These are phyloP conservation scores for Danio choprae DNA, from an alignment of 2,797 vertebrate genomes.

Conservation along the genomic window DNA sequence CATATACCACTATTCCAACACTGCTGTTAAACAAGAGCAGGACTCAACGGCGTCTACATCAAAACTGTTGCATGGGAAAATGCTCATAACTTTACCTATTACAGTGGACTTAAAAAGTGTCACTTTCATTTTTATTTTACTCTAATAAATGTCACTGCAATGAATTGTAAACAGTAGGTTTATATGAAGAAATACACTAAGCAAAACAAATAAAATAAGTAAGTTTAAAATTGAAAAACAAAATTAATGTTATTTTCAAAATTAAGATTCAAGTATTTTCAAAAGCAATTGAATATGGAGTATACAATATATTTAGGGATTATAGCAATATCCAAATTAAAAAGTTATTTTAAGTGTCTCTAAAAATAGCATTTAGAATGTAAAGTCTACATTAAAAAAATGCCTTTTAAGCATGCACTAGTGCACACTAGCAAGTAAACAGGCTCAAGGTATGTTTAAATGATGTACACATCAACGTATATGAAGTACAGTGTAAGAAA, in stretches of 20 bases:
- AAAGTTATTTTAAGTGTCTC: neutral
- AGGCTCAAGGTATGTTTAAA: neutral
- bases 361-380: neutral
- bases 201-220: neutral
- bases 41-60: neutral
- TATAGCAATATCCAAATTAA: neutral
- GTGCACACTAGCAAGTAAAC: neutral
- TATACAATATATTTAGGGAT: neutral
- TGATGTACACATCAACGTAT: neutral
- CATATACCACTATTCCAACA: constrained; percentile 30
- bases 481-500: neutral
- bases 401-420: neutral
- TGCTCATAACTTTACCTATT: neutral
- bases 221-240: neutral
- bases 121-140: neutral
- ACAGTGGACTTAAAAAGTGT: neutral
- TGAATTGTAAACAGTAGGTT: neutral
- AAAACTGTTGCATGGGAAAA: constrained; percentile 12
- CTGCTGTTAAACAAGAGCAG: constrained; percentile 31
- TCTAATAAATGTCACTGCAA: neutral
- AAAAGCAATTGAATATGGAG: neutral
- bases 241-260: neutral
- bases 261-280: no score
- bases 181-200: neutral
- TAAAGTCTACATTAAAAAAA: no score